Evolutionary conservation across 1,140 invertebrate genomes (phyloP).

Genomic region (Zelostemma sp.): DNA sequence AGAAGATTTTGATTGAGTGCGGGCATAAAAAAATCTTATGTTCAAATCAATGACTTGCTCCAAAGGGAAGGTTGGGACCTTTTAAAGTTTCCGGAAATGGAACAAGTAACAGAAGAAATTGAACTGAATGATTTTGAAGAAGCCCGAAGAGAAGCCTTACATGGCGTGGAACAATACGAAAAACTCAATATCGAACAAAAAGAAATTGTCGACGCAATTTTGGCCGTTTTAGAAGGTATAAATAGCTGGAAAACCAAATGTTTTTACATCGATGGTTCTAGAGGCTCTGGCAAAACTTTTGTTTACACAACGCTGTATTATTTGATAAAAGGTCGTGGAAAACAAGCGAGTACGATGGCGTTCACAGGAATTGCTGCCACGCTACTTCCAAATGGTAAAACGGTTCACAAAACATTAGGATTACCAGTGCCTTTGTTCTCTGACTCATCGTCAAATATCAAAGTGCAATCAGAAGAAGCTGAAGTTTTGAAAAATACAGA

Average conservation of each 20-base stretch:
- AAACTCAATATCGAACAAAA: slow-evolving; percentile 17
- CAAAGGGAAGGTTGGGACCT: slow-evolving; percentile 5
- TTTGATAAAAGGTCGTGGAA: slow-evolving; percentile 2
- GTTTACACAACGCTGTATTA: slow-evolving; percentile 20
- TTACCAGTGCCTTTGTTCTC: slow-evolving; percentile 26
- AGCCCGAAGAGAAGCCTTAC: background rate
- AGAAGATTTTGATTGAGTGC: background rate
- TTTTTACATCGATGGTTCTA: slow-evolving; percentile 33
- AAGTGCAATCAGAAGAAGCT: slow-evolving; percentile 46
- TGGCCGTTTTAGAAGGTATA: background rate
- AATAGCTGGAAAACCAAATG: background rate
- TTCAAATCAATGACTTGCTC: slow-evolving; percentile 8
- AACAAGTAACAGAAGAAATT: slow-evolving; percentile 7
- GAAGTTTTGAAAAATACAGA: slow-evolving; percentile 12
- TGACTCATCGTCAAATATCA: slow-evolving; percentile 26
- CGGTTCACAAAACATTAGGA: slow-evolving; percentile 41
- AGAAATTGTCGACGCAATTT: slow-evolving; percentile 15
- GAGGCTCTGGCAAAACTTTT: slow-evolving; percentile 33
- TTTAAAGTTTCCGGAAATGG: slow-evolving; percentile 6
- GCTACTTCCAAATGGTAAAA: slow-evolving; percentile 41
- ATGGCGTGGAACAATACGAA: slow-evolving; percentile 12
- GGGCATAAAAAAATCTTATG: slow-evolving; percentile 7
- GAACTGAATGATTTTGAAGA: background rate
- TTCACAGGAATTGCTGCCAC: slow-evolving; percentile 53
- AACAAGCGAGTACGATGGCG: slow-evolving; percentile 19